A percentile compares a stretch with the other conserved stretches of the same genome.
phyloP scores from a whole-genome alignment of 2,113 vertebrate genomes.

The Choloepus hoffmanni region DNA sequence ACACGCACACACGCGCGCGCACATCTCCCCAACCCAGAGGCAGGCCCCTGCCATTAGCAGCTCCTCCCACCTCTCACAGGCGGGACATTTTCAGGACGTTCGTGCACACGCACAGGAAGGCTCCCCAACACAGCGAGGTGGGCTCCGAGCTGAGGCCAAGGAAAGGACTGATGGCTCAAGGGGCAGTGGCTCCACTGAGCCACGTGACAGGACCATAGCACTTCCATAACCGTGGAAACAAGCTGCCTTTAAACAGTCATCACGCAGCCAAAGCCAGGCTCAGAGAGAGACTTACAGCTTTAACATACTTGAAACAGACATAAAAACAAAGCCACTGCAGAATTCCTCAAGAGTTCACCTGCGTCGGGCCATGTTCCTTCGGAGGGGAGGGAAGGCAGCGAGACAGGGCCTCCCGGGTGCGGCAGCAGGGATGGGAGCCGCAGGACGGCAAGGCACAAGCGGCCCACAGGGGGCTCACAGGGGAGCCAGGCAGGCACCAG shows the following conservation, averaged over 20 bases:
- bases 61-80: too few species aligned
- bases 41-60: too few species aligned
- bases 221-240: fast-evolving
- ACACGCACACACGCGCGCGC: too few species aligned
- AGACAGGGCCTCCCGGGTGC: not conserved
- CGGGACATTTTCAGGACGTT: not conserved
- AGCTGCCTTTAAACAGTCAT: not conserved
- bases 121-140: not conserved
- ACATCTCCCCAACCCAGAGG: too few species aligned
- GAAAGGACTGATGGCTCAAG: not conserved
- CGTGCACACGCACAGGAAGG: not conserved
- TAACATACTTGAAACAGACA: not conserved
- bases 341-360: not conserved
- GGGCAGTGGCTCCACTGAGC: not conserved
- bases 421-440: too few species aligned
- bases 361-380: not conserved
- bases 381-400: too few species aligned
- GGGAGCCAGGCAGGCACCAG: too few species aligned
- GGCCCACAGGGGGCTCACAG: not conserved
- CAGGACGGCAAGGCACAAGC: too few species aligned
- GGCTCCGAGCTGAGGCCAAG: not conserved
- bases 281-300: not conserved
- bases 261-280: not conserved
- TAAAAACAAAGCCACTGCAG: not conserved
- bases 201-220: not conserved